A percentile compares a stretch with the other conserved stretches of the same genome.
Conservation (phyloP, 2,797 vertebrate species). For the Acestrorhynchus altus region DNA sequence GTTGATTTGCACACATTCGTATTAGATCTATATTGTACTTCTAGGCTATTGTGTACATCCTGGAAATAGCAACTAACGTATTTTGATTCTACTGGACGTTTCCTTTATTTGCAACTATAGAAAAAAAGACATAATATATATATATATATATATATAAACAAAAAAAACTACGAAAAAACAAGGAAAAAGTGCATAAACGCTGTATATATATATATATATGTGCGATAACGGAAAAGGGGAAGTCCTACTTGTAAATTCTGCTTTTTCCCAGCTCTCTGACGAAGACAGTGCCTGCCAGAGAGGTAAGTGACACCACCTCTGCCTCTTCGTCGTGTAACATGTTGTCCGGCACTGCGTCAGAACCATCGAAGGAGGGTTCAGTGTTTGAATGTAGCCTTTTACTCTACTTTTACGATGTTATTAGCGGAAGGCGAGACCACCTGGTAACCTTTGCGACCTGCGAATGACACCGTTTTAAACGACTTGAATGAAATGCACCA, state of each 20-base stretch:
- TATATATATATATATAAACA: neutral
- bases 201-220: too few relatives aligned
- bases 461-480: constrained; percentile 48
- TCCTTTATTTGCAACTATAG: constrained; percentile 35
- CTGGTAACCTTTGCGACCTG: constrained; percentile 3
- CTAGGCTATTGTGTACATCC: constrained; percentile 67
- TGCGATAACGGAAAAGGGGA: too few relatives aligned
- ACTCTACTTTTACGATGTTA: constrained; percentile 2
- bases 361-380: neutral
- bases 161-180: constrained; percentile 46
- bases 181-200: constrained; percentile 58
- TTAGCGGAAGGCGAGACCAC: neutral
- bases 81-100: constrained; percentile 55
- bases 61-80: constrained; percentile 57
- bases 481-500: constrained; percentile 56
- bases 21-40: constrained; percentile 72
- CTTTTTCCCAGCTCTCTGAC: too few relatives aligned
- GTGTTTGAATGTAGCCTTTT: constrained; percentile 65
- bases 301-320: too few relatives aligned
- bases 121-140: constrained; percentile 58
- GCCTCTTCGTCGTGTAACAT: too few relatives aligned
- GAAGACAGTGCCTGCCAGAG: too few relatives aligned
- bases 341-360: too few relatives aligned
- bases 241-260: too few relatives aligned
- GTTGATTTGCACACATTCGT: constrained; percentile 77